These are phyloP conservation scores for Spheniscus mendiculus DNA, from an alignment of 2,113 vertebrate species.

Conservation along the genomic window DNA sequence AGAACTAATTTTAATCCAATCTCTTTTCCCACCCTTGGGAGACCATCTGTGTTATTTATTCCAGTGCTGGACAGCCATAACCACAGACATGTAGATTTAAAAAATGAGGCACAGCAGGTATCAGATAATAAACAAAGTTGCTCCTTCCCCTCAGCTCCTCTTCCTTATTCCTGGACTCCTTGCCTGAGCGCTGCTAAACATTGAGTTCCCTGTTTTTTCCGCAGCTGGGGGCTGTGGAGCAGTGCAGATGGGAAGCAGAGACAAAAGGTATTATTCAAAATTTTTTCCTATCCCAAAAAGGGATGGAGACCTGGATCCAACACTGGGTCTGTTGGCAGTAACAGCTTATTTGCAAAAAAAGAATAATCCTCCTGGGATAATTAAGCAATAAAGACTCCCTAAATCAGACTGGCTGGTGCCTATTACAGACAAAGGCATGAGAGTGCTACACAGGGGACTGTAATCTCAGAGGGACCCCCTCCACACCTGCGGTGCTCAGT, in stretches of 20 bases:
- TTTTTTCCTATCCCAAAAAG: neutral
- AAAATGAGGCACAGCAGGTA: neutral
- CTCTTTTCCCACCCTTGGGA: neutral
- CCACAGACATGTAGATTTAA: neutral
- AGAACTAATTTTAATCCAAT: neutral
- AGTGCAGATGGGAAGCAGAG: neutral
- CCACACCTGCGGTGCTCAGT: neutral
- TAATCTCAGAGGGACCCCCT: neutral
- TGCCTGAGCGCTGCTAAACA: neutral
- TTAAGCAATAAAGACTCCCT: neutral
- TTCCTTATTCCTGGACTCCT: neutral
- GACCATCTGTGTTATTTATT: neutral
- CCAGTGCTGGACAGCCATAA: neutral
- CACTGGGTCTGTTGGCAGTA: neutral
- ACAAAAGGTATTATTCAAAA: neutral
- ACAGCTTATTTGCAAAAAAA: neutral
- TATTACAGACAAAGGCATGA: neutral
- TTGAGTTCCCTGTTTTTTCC: neutral
- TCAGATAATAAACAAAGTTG: neutral
- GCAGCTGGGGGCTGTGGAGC: neutral
- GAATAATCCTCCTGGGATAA: neutral
- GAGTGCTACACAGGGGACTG: neutral
- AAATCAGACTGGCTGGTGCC: neutral
- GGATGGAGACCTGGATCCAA: neutral
- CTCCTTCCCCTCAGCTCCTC: neutral